Base-by-base conservation (phyloP, 2,113 vertebrate species). In the Todiramphus saurophagus region DNA sequence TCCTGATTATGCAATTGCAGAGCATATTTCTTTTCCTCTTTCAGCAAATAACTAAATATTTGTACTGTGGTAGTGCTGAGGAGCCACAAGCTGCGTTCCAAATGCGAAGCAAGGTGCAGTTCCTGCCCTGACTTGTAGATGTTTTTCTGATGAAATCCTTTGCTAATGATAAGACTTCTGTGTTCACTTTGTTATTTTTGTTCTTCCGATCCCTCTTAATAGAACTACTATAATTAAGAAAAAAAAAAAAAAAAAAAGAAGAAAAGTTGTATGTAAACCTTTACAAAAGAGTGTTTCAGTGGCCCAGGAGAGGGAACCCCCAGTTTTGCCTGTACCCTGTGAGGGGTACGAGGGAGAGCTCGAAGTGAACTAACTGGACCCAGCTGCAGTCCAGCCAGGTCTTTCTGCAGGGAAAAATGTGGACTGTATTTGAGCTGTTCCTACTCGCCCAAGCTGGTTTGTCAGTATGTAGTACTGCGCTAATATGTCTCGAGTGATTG, bases 91-190 rank as follows among this genome's bases (percentile, higher is more conserved):
- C 86, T 89, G 68, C 0, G 73, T 64, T 94, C 92, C 88, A 92
- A 92, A 83, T 2, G 0, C 75, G 88, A 88, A 88, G 84, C 66
- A 92, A 96, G 76, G 82, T 93, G 86, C 73, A 90, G 79, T 37
- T 86, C 92, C 60, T 96, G 94, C 83, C 92, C 79, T 75, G 76
- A 93, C 95, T 96, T 93, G 94, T 80, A 90, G 63, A 14, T 83
- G 75, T 79, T 96, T 94, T 91, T 95, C 95, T 90, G 90, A 94
- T 86, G 72, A 93, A 93, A 92, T 77, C 90, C 30, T 85, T 70
- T 60, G 23, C 55, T 81, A 92, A 77, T 88, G 93, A 94, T 96
- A 96, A 97, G 93, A 60, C 35, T 96, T 90, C 35, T 67, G 56
- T 1, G 1, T 90, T 85, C 50, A 56, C 41, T 88, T 87, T 0